Evolutionary conservation across 2,888 invertebrate species (phyloP).

Genomic region (Acrobasis repandana): DNA sequence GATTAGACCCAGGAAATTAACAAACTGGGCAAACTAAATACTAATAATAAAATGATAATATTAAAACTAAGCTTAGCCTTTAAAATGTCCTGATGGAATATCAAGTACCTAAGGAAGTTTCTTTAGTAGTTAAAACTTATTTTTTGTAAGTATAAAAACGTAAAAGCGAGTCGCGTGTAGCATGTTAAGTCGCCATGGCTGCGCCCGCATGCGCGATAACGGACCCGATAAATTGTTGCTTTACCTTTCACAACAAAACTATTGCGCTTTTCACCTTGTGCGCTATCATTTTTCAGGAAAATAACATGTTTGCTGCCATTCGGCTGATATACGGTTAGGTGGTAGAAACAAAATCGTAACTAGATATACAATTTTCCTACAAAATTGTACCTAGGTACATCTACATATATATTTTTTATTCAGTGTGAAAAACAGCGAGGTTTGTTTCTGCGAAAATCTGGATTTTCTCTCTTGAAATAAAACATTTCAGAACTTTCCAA

Average conservation of each 20-base stretch:
- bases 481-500: too few species aligned
- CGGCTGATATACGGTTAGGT: not conserved
- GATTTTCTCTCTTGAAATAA: too few species aligned
- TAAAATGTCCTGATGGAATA: not conserved
- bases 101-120: constrained; percentile 2
- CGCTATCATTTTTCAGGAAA: constrained; percentile 45
- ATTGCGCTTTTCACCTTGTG: constrained; percentile 73
- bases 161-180: constrained; percentile 68
- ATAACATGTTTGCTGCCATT: constrained; percentile 20
- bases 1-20: too few species aligned
- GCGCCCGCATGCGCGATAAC: constrained; percentile 77
- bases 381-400: too few species aligned
- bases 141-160: constrained; percentile 27
- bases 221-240: constrained; percentile 72
- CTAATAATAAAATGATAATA: too few species aligned
- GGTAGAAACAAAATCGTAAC: too few species aligned
- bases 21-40: too few species aligned
- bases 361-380: too few species aligned
- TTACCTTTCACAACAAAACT: constrained; percentile 73
- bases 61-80: too few species aligned
- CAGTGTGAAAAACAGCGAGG: too few species aligned
- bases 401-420: too few species aligned
- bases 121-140: not conserved
- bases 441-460: too few species aligned
- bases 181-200: constrained; percentile 64